phyloP scores from a whole-genome alignment of 2,888 invertebrate species.

The Chalcosyrphus nemorum region DNA sequence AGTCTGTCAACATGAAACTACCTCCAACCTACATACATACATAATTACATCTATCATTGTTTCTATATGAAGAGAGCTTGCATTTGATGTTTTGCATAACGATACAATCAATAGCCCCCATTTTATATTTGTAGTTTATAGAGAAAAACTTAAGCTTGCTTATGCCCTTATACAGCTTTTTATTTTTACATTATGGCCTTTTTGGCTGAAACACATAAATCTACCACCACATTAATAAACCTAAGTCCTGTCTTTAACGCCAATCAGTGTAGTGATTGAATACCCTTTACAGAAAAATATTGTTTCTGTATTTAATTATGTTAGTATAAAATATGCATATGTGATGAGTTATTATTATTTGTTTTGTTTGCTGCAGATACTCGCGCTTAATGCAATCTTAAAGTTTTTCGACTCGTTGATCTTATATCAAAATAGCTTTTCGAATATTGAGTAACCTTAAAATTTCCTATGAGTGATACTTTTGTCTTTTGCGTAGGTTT shows the following conservation, averaged over 20 bases:
- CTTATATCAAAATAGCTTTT: too few relatives aligned
- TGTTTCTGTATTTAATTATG: neutral
- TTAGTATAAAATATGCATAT: too few relatives aligned
- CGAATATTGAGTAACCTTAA: too few relatives aligned
- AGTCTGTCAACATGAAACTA: slow-evolving; percentile 24
- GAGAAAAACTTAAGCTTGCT: slow-evolving; percentile 1
- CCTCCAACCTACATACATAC: slow-evolving; percentile 9
- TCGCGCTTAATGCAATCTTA: too few relatives aligned
- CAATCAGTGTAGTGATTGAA: neutral
- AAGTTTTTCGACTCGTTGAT: too few relatives aligned
- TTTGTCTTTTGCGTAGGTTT: too few relatives aligned
- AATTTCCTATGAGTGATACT: too few relatives aligned
- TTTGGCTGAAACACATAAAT: neutral
- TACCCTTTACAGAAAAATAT: neutral
- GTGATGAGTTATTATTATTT: too few relatives aligned
- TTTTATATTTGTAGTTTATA: slow-evolving; percentile 4
- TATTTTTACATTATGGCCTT: slow-evolving; percentile 19
- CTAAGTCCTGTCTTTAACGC: neutral
- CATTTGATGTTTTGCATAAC: slow-evolving; percentile 18
- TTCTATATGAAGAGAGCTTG: slow-evolving; percentile 5
- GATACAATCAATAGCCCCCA: neutral
- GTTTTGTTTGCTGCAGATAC: too few relatives aligned
- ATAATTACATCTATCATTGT: slow-evolving; percentile 33
- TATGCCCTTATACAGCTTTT: slow-evolving; percentile 11
- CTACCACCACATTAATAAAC: neutral